Conservation (phyloP, 2,113 vertebrate genomes). For the Pristiophorus japonicus region DNA sequence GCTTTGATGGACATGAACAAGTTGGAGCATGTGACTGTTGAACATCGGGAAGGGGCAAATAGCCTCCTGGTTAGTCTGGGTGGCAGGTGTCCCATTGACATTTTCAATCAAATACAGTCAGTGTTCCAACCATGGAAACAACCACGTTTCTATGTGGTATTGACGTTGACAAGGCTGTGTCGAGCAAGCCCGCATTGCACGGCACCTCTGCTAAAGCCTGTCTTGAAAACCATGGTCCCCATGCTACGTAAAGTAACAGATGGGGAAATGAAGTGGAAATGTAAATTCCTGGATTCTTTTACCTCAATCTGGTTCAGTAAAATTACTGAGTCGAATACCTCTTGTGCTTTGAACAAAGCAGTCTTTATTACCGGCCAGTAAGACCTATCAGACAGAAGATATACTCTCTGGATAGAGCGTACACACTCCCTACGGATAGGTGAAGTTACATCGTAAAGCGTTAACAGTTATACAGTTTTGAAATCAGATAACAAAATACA, state of each 20-base stretch:
- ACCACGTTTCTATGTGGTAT: conserved; percentile 51
- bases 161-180: conserved; percentile 54
- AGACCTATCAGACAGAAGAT: too few relatives aligned
- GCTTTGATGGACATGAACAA: conserved; percentile 85
- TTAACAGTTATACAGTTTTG: too few relatives aligned
- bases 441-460: too few relatives aligned
- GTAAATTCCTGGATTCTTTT: too few relatives aligned
- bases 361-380: too few relatives aligned
- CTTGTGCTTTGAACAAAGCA: too few relatives aligned
- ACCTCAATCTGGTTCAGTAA: too few relatives aligned
- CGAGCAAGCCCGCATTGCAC: conserved; percentile 80
- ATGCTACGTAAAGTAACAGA: conserved; percentile 63
- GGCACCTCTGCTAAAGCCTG: conserved; percentile 84
- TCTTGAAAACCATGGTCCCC: conserved; percentile 84
- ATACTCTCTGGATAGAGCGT: too few relatives aligned
- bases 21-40: conserved; percentile 79
- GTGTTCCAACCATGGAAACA: conserved; percentile 79
- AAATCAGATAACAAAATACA: too few relatives aligned
- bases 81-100: conserved; percentile 72
- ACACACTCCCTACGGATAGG: too few relatives aligned
- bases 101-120: conserved; percentile 83
- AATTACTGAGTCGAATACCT: too few relatives aligned
- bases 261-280: conserved; percentile 54
- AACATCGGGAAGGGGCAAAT: conserved; percentile 79
- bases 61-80: conserved; percentile 76